A percentile compares a stretch with the other conserved stretches of the same genome.
Conservation (phyloP, 35 echinoderm and acorn worm genomes). For the Anneissia japonica region DNA sequence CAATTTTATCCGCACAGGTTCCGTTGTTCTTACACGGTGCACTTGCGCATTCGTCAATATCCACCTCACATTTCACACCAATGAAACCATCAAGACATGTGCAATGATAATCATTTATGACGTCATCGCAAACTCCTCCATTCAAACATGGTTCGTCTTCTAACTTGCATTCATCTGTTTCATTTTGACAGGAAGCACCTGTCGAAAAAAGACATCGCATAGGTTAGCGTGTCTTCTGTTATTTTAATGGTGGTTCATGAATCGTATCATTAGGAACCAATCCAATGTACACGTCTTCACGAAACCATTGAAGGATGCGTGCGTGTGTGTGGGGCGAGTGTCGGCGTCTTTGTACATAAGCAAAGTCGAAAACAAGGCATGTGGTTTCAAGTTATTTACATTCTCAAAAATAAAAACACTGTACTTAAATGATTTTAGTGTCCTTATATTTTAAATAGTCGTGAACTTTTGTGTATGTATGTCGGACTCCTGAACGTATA, state of each 20-base stretch:
- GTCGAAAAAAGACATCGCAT: background rate
- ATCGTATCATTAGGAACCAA: too few species aligned
- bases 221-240: background rate
- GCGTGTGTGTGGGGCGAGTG: too few species aligned
- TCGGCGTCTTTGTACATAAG: too few species aligned
- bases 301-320: too few species aligned
- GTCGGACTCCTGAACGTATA: too few species aligned
- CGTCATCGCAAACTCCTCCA: background rate
- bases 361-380: too few species aligned
- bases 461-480: too few species aligned
- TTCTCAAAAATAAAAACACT: too few species aligned
- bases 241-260: background rate
- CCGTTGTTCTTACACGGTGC: background rate
- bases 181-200: background rate
- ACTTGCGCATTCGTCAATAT: slow-evolving; percentile 15
- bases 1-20: background rate
- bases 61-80: background rate
- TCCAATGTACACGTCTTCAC: too few species aligned
- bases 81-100: background rate
- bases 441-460: too few species aligned
- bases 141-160: slow-evolving; percentile 1
- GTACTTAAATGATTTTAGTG: too few species aligned
- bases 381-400: too few species aligned
- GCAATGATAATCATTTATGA: background rate
- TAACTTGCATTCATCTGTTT: background rate